A percentile compares a stretch with the other conserved stretches of the same genome.
phyloP scores from a whole-genome alignment of 2,888 invertebrate genomes.

The Meandrusa payeni region DNA sequence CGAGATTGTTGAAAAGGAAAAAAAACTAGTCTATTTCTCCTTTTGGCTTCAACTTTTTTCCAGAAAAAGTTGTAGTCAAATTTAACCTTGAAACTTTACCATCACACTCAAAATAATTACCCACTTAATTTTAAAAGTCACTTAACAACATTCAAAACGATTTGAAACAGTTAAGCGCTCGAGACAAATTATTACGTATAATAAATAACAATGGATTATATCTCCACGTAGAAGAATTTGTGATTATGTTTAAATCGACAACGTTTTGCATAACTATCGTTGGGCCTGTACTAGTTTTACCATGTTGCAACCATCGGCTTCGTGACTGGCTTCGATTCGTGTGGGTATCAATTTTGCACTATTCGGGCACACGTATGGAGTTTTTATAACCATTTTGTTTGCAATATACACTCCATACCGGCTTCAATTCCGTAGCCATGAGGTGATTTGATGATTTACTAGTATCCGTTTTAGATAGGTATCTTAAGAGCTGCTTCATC shows the following conservation, averaged over 20 bases:
- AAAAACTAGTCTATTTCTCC: no score
- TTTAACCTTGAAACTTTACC: no score
- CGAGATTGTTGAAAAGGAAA: no score
- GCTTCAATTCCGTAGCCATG: background rate
- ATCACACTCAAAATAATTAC: no score
- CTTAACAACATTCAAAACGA: no score
- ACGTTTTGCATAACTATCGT: conserved; percentile 18
- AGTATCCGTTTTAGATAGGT: conserved; percentile 13
- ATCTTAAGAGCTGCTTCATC: conserved; percentile 3
- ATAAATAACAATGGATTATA: conserved; percentile 24
- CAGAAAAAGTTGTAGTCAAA: no score
- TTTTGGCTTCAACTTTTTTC: no score
- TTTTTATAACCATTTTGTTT: no score
- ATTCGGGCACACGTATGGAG: no score
- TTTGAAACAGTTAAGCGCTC: no score
- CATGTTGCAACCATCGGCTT: conserved; percentile 31
- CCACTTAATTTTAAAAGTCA: no score
- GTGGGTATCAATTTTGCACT: conserved; percentile 1
- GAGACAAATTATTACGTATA: background rate
- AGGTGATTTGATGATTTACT: conserved; percentile 3
- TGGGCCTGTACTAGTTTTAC: conserved; percentile 9
- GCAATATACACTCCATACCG: no score
- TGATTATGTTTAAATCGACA: conserved; percentile 17
- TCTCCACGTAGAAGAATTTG: conserved; percentile 23
- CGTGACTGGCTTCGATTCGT: conserved; percentile 32